Conservation (phyloP, 2,113 vertebrate genomes). For the Noctilio leporinus region DNA sequence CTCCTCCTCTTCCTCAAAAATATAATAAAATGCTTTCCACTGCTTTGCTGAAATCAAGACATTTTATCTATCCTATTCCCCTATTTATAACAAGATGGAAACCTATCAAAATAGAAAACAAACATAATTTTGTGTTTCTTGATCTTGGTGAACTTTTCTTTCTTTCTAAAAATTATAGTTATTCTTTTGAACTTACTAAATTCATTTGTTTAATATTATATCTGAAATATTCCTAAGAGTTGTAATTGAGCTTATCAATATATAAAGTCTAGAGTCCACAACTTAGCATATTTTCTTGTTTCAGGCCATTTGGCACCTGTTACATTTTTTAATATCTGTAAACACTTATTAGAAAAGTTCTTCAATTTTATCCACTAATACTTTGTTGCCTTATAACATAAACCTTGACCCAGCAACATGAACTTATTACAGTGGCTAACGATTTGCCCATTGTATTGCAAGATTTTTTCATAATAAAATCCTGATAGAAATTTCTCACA, state of each 20-base stretch:
- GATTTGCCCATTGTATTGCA: neutral
- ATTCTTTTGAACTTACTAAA: neutral
- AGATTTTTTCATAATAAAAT: neutral
- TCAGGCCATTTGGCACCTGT: neutral
- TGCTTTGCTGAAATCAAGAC: conserved; percentile 13
- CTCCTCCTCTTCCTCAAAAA: neutral
- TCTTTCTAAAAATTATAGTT: neutral
- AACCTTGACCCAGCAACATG: neutral
- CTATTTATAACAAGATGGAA: neutral
- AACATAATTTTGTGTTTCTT: neutral
- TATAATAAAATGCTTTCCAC: neutral
- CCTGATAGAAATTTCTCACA: neutral
- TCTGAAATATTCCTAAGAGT: neutral
- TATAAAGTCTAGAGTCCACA: neutral
- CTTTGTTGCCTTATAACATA: neutral
- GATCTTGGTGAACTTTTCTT: neutral
- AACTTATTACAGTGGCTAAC: neutral
- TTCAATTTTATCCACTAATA: neutral
- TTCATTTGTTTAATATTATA: conserved; percentile 22
- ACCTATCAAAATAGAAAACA: neutral
- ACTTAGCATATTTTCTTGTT: neutral
- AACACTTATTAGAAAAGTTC: neutral
- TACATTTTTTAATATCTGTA: neutral
- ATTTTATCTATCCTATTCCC: neutral
- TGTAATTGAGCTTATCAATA: neutral